A percentile compares a stretch with the other conserved stretches of the same genome.
Conservation (phyloP, 2,113 vertebrate genomes). For the Sylvia atricapilla region DNA sequence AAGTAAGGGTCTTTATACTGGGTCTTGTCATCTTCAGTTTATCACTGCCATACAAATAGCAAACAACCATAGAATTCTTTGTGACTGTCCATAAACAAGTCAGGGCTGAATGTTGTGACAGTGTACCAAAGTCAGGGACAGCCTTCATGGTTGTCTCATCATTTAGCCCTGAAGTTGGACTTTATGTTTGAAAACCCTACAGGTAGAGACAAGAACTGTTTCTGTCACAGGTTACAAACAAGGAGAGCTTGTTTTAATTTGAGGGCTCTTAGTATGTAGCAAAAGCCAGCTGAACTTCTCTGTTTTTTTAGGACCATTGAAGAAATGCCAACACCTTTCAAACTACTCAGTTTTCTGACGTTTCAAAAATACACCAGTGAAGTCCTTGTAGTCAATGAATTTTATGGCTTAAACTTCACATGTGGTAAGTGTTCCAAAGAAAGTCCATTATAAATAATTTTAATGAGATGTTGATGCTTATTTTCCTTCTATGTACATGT, state of each 20-base stretch:
- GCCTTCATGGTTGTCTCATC: background rate
- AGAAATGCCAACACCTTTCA: conserved; percentile 88
- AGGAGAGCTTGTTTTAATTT: background rate
- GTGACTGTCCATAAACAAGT: background rate
- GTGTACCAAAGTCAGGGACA: background rate
- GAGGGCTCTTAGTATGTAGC: background rate
- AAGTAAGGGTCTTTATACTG: background rate
- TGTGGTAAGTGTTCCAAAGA: conserved; percentile 82
- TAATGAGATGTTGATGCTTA: background rate
- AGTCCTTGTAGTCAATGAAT: conserved; percentile 91
- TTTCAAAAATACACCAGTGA: conserved; percentile 96
- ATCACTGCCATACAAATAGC: background rate
- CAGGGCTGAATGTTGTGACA: background rate
- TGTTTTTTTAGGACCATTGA: conserved; percentile 74
- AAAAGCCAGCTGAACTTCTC: conserved; percentile 1
- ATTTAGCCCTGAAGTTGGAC: background rate
- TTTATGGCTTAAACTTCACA: conserved; percentile 86
- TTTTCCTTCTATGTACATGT: background rate
- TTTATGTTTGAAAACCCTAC: background rate
- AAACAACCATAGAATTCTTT: background rate
- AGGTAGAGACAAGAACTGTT: background rate
- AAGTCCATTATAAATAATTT: background rate
- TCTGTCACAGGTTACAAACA: background rate
- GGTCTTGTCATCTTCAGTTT: background rate
- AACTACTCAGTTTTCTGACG: conserved; percentile 88